phyloP scores from a whole-genome alignment of 2,888 invertebrate species.

The Muscina levida region DNA sequence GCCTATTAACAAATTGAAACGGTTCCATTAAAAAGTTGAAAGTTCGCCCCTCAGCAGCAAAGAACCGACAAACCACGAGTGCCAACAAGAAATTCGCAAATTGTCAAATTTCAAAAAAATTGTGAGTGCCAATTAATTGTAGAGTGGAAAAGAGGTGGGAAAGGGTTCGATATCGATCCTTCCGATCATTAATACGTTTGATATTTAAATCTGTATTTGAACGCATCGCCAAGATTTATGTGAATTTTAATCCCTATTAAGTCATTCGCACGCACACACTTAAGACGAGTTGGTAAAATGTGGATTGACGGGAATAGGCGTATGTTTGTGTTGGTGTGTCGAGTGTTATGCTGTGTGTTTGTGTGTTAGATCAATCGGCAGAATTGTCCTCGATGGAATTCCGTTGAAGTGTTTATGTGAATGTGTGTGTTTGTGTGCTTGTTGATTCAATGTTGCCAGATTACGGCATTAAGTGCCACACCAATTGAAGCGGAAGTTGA shows the following conservation, averaged over 20 bases:
- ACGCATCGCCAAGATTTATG: slow-evolving; percentile 42
- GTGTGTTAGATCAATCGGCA: slow-evolving; percentile 31
- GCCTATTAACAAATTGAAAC: slow-evolving; percentile 42
- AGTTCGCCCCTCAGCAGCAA: slow-evolving; percentile 51
- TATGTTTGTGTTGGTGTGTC: slow-evolving; percentile 1
- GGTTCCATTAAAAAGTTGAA: too few relatives aligned
- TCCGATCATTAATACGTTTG: background rate
- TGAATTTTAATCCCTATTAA: slow-evolving; percentile 47
- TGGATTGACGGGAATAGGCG: background rate
- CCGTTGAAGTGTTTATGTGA: background rate
- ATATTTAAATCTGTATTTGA: background rate
- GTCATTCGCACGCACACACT: slow-evolving; percentile 18
- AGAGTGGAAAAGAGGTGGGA: too few relatives aligned
- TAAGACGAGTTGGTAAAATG: background rate
- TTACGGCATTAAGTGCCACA: too few relatives aligned
- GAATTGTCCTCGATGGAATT: slow-evolving; percentile 31
- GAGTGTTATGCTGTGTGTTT: background rate
- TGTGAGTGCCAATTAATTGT: slow-evolving; percentile 45
- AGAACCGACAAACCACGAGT: background rate
- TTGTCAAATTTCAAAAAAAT: slow-evolving; percentile 32
- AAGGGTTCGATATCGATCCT: too few relatives aligned
- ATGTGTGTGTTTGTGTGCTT: background rate
- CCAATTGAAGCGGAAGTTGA: too few relatives aligned
- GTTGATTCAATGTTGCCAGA: background rate
- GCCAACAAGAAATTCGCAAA: slow-evolving; percentile 22